Evolutionary conservation across 2,113 vertebrate genomes (phyloP), one percentile per base, ranked within the genome.

Genomic region (Formicarius rufipectus): DNA sequence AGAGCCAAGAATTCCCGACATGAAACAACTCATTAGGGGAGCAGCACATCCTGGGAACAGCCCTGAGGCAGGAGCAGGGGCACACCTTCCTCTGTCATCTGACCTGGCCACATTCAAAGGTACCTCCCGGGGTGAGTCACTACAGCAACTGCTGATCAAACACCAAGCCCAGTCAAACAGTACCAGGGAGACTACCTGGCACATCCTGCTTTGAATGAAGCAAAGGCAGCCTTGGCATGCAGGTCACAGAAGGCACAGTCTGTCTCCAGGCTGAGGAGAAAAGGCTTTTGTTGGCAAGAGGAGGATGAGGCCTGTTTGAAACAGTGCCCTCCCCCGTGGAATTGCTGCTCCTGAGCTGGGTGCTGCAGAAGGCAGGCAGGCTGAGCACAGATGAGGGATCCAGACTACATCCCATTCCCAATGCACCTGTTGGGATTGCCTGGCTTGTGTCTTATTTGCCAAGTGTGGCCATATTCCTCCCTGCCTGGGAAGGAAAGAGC

Each of bases 91-190:
- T 44, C 50, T 40, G 55, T 3, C 67, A 62, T 85, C 69, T 9
- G 75, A 94, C 66, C 77, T 10, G 35, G 60, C 56, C 89, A 64
- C 45, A 11, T 31, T 40, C 66, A 64, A 33, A 39, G 33, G 5
- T 18, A 67, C 42, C 64, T 80, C 45, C 58, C 2, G 14, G 42
- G 33, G 14, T 95, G 86, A 96, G 47, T 96, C 95, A 95, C 84
- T 3, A 7, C 52, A 56, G 56, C 35, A 74, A 33, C 23, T 4
- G 28, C 75, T 47, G 74, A 52, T 44, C 71, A 69, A 82, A 83
- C 79, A 84, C 42, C 4, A 18, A 90, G 60, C 56, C 76, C n/a
- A n/a, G n/a, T n/a, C n/a, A n/a, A n/a, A n/a, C n/a, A 1, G 75
- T 42, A 27, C 45, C 40, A 4, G 25, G 25, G 33, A 88, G 16